Conservation (phyloP, 92 coral and sea anemone species). For the Parazoanthus atlanticus region DNA sequence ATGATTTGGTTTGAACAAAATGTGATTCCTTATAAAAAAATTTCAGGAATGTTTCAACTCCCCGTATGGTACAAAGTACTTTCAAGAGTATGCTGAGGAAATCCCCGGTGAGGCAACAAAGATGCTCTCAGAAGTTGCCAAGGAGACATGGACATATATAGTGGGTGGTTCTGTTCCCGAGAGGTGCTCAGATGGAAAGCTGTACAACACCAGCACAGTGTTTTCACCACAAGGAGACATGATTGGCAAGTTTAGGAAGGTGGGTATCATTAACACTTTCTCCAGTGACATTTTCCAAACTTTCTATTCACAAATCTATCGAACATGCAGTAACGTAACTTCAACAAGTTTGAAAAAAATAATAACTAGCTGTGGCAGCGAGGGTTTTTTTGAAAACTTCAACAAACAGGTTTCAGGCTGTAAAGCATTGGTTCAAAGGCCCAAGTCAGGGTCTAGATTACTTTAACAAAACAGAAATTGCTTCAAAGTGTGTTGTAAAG, state of each 20-base stretch:
- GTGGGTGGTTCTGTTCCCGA: constrained; percentile 97
- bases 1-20: too few relatives aligned
- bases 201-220: constrained; percentile 85
- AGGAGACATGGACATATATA: constrained; percentile 80
- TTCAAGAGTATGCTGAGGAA: constrained; percentile 92
- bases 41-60: constrained; percentile 93
- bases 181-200: constrained; percentile 73
- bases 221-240: constrained; percentile 90
- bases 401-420: too few relatives aligned
- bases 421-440: too few relatives aligned
- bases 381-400: too few relatives aligned
- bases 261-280: not conserved
- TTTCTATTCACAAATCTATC: too few relatives aligned
- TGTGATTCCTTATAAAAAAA: not conserved
- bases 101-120: constrained; percentile 94
- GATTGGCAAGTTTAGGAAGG: constrained; percentile 95
- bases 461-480: too few relatives aligned
- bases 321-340: too few relatives aligned
- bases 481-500: too few relatives aligned
- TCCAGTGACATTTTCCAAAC: too few relatives aligned
- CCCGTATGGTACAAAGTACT: constrained; percentile 96
- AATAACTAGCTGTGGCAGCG: too few relatives aligned
- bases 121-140: constrained; percentile 83
- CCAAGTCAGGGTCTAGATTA: too few relatives aligned
- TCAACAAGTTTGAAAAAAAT: too few relatives aligned